phyloP scores from a whole-genome alignment of 1,140 invertebrate species.

The Zaprionus kolodkinae region DNA sequence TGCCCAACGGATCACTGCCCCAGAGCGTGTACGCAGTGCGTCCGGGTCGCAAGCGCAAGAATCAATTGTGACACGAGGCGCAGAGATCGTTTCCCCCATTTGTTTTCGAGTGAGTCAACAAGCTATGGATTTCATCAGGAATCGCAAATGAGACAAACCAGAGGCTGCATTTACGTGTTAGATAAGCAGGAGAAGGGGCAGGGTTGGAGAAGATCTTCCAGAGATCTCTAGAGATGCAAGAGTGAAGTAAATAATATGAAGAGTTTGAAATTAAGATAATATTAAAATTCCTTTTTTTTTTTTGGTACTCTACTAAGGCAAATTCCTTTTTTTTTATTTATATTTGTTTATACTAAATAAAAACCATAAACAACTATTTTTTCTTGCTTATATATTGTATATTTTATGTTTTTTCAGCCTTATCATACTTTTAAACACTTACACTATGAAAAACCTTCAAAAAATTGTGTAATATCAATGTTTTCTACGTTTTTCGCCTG shows the following conservation, averaged over 20 bases:
- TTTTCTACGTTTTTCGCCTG: not conserved
- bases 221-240: not conserved
- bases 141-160: not conserved
- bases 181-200: not conserved
- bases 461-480: too few relatives aligned
- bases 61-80: slow-evolving; percentile 57
- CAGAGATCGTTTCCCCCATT: too few relatives aligned
- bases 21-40: slow-evolving; percentile 67
- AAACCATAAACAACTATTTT: not conserved
- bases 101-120: not conserved
- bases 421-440: not conserved
- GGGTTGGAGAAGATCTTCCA: not conserved
- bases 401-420: not conserved
- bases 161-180: not conserved
- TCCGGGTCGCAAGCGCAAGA: slow-evolving; percentile 80
- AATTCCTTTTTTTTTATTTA: not conserved
- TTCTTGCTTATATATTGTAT: too few relatives aligned
- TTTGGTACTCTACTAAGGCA: too few relatives aligned
- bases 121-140: not conserved
- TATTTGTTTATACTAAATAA: not conserved
- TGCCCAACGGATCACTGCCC: slow-evolving; percentile 54
- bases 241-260: not conserved
- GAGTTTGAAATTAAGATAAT: not conserved
- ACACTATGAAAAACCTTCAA: not conserved
- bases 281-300: not conserved